Conservation (phyloP, 2,797 vertebrate genomes). For the Lycodopsis pacificus region DNA sequence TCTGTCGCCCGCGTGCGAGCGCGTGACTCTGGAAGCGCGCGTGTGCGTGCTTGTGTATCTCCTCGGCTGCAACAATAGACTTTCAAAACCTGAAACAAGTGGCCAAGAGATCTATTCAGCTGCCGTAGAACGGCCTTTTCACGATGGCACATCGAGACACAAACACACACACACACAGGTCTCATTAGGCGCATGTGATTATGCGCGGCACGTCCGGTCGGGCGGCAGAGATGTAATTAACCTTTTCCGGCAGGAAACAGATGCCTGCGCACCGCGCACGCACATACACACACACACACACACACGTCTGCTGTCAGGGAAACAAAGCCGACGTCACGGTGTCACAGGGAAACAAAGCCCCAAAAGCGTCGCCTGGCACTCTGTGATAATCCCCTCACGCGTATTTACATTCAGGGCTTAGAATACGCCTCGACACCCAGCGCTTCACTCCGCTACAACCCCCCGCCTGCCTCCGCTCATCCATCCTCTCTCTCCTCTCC, state of each 20-base stretch:
- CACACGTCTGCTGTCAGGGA: constrained; percentile 77
- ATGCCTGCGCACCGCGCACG: constrained; percentile 64
- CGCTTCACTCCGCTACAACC: background rate
- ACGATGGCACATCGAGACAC: constrained; percentile 36
- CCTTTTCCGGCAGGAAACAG: constrained; percentile 87
- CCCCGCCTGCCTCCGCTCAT: background rate
- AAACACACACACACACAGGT: constrained; percentile 41
- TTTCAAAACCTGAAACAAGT: constrained; percentile 68
- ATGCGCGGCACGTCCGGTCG: constrained; percentile 83
- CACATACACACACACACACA: constrained; percentile 37
- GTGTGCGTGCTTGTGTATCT: constrained; percentile 29
- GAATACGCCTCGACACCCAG: constrained; percentile 56
- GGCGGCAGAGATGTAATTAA: constrained; percentile 85
- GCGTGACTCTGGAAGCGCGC: constrained; percentile 11
- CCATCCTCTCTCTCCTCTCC: constrained; percentile 1
- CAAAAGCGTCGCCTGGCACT: constrained; percentile 77
- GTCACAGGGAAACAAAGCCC: constrained; percentile 81
- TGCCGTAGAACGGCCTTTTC: constrained; percentile 43
- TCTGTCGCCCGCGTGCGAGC: constrained; percentile 73
- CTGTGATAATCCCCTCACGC: constrained; percentile 80
- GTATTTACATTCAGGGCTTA: constrained; percentile 81
- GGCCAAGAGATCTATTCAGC: constrained; percentile 65
- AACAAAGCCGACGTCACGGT: constrained; percentile 82
- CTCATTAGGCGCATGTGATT: constrained; percentile 83
- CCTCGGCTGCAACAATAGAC: constrained; percentile 57